Conservation (phyloP, 2,113 vertebrate genomes). For the Mobula birostris region DNA sequence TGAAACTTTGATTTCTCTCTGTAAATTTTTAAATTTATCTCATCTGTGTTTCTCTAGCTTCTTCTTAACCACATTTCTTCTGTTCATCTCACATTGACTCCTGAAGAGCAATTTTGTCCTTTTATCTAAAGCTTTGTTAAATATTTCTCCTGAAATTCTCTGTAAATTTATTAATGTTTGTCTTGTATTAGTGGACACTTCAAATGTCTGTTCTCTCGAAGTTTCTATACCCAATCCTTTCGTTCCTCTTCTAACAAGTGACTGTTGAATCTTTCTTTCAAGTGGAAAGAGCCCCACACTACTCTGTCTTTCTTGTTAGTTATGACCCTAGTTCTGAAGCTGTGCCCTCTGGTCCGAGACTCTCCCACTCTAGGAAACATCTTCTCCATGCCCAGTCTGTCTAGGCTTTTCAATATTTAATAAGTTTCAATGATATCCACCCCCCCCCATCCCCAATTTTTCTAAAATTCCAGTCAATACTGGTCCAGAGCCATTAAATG, state of each 20-base stretch:
- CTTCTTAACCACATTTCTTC: neutral
- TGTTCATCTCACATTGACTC: neutral
- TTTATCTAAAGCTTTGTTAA: neutral
- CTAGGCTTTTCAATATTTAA: no score
- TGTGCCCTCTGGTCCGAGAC: no score
- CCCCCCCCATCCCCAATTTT: no score
- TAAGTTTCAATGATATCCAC: no score
- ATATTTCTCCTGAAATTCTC: neutral
- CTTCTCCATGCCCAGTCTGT: no score
- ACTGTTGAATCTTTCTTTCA: neutral
- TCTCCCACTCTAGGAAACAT: no score
- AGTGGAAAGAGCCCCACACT: neutral
- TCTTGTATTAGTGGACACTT: no score
- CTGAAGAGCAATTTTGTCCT: neutral
- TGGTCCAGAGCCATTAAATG: no score
- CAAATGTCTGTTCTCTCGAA: no score
- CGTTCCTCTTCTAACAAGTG: neutral
- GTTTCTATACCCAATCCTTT: neutral
- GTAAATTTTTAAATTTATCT: neutral
- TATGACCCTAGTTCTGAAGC: no score
- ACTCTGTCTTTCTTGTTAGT: neutral
- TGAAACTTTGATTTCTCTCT: no score
- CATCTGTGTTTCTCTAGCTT: neutral
- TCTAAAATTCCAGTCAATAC: no score
- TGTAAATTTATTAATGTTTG: neutral